Evolutionary conservation across 2,113 vertebrate genomes (phyloP).

Genomic region (Geothlypis trichas): DNA sequence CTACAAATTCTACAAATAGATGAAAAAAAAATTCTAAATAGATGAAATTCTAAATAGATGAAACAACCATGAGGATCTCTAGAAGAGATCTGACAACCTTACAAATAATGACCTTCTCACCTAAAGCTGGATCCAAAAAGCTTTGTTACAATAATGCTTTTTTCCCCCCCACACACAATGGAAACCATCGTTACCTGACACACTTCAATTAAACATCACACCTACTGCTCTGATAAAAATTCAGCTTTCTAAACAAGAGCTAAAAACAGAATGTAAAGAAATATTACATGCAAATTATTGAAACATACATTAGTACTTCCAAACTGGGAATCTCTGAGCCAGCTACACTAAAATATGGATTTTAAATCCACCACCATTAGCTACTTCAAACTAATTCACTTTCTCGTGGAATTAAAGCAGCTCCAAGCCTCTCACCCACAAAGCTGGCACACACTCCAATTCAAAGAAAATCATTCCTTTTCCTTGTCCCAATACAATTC

Average conservation of each 20-base stretch:
- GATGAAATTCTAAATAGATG: not conserved
- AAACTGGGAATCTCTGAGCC: not conserved
- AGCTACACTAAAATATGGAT: not conserved
- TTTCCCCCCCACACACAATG: not conserved
- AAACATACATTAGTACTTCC: not conserved
- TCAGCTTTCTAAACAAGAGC: conserved; percentile 3
- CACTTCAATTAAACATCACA: not conserved
- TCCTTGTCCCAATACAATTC: not conserved
- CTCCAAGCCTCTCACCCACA: not conserved
- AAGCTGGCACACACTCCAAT: not conserved
- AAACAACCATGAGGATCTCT: not conserved
- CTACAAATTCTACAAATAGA: not conserved
- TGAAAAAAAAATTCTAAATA: not conserved
- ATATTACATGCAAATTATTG: not conserved
- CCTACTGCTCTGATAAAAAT: conserved; percentile 25
- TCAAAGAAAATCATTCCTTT: not conserved
- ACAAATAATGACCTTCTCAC: not conserved
- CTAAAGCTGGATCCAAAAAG: not conserved
- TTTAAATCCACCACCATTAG: not conserved
- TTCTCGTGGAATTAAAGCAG: not conserved
- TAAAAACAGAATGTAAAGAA: not conserved
- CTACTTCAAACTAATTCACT: not conserved
- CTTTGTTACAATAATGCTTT: not conserved
- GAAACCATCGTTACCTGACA: not conserved
- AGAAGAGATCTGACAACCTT: not conserved